Conservation (phyloP, 2,888 invertebrate genomes). For the Meta bourneti region DNA sequence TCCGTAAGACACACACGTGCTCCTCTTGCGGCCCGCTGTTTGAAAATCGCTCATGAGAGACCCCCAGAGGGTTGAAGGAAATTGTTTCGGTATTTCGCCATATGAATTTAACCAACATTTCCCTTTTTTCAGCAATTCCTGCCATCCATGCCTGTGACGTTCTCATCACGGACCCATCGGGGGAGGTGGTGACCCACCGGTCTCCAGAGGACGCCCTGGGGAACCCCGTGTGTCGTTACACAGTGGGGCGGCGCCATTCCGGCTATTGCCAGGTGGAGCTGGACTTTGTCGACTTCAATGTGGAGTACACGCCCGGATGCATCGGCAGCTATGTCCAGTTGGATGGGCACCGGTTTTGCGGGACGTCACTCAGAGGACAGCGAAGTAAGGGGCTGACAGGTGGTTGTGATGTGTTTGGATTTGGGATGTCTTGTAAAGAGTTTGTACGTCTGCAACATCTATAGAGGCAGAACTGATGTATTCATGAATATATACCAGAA, state of each 20-base stretch:
- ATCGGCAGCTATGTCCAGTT: conserved; percentile 78
- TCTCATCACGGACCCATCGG: conserved; percentile 70
- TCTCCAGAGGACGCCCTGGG: conserved; percentile 55
- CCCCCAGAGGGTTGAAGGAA: too few relatives aligned
- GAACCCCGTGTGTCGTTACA: conserved; percentile 75
- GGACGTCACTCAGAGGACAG: conserved; percentile 75
- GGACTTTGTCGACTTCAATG: conserved; percentile 78
- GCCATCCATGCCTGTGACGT: conserved; percentile 74
- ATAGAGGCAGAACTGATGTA: too few relatives aligned
- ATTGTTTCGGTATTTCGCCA: too few relatives aligned
- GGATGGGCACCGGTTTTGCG: conserved; percentile 78
- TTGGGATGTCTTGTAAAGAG: too few relatives aligned
- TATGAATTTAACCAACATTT: too few relatives aligned
- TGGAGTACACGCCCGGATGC: conserved; percentile 77
- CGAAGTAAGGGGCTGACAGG: conserved; percentile 50
- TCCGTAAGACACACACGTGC: too few relatives aligned
- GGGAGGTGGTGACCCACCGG: conserved; percentile 71
- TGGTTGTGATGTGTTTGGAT: too few relatives aligned
- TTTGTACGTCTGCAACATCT: too few relatives aligned
- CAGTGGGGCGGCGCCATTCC: conserved; percentile 76
- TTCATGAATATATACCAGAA: too few relatives aligned
- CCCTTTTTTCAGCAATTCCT: conserved; percentile 56
- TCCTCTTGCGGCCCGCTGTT: too few relatives aligned
- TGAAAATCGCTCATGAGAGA: too few relatives aligned
- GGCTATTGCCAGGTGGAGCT: conserved; percentile 77